Conservation (phyloP, 2,797 vertebrate species). For the Epinephelus coioides region DNA sequence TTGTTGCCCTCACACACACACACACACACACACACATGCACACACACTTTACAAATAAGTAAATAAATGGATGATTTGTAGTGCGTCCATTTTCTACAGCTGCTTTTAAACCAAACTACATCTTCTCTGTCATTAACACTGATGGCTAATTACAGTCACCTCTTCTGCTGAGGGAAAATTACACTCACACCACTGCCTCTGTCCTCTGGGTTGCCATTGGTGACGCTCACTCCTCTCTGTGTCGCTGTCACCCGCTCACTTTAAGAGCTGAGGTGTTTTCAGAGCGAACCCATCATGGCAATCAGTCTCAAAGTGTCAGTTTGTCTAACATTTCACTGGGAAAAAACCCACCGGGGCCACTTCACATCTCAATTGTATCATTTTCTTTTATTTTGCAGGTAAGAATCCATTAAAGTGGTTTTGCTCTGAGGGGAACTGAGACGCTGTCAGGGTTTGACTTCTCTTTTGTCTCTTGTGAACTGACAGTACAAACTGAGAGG, state of each 20-base stretch:
- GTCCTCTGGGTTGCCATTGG: constrained; percentile 54
- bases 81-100: background rate
- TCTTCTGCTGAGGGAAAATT: constrained; percentile 13
- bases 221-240: constrained; percentile 13
- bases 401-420: background rate
- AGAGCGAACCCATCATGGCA: constrained; percentile 23
- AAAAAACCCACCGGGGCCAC: background rate
- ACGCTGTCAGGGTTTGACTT: background rate
- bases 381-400: background rate
- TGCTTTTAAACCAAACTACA: constrained; percentile 12
- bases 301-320: constrained; percentile 7
- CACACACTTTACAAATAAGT: constrained; percentile 4
- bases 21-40: background rate
- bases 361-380: constrained; percentile 11
- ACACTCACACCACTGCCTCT: constrained; percentile 10
- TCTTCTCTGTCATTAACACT: constrained; percentile 15
- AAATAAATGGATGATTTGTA: background rate
- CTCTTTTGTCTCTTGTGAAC: constrained; percentile 24
- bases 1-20: background rate
- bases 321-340: background rate
- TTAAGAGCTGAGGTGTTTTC: constrained; percentile 27
- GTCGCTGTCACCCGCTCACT: constrained; percentile 12
- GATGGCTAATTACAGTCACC: constrained; percentile 10
- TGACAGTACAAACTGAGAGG: constrained; percentile 7
- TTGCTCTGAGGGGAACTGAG: background rate